phyloP scores from a whole-genome alignment of 2,113 vertebrate genomes.

The Apodemus sylvaticus region DNA sequence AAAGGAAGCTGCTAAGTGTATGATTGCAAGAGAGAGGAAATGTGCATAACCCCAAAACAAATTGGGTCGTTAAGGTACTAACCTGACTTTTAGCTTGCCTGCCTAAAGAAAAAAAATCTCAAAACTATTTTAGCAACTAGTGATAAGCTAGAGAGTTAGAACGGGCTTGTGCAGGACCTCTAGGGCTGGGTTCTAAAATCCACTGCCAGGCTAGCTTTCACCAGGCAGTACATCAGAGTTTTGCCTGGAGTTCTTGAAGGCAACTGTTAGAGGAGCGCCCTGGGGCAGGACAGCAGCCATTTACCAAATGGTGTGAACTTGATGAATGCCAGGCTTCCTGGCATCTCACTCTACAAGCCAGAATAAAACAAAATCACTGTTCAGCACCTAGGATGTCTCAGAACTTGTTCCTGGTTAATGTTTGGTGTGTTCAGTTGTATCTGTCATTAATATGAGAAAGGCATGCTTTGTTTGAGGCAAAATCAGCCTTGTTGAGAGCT shows the following conservation, averaged over 20 bases:
- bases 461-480: not conserved
- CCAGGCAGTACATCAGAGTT: not conserved
- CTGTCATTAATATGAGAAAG: slow-evolving; percentile 15
- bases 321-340: not conserved
- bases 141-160: not conserved
- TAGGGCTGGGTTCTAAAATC: not conserved
- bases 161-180: not conserved
- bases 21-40: not conserved
- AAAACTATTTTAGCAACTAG: slow-evolving; percentile 12
- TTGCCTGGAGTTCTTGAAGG: not conserved
- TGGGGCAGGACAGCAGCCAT: not conserved
- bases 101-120: not conserved
- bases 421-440: not conserved
- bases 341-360: not conserved
- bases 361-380: not conserved
- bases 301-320: not conserved
- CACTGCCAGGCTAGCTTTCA: not conserved
- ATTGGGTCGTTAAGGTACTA: not conserved
- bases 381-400: not conserved
- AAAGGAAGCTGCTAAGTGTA: not conserved
- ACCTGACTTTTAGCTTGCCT: not conserved
- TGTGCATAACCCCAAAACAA: not conserved
- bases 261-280: not conserved
- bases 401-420: not conserved
- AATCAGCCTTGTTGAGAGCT: not conserved